Evolutionary conservation across 30 jellyfish, hydroid and myxozoan species (phyloP).

Genomic region (Hydractinia symbiolongicarpus): DNA sequence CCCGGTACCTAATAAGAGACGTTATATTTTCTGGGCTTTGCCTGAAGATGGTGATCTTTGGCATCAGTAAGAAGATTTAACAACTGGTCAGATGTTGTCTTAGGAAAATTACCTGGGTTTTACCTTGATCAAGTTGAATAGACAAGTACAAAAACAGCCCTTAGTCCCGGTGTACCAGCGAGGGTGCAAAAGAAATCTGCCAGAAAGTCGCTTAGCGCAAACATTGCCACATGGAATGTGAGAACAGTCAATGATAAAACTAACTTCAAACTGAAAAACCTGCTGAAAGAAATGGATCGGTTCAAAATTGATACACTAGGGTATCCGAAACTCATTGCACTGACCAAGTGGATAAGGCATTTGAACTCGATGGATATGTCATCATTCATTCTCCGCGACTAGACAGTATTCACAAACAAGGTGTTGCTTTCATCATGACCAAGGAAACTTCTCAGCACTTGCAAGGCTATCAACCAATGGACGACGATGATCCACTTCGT

Average conservation of each 20-base stretch:
- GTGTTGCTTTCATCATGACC: slow-evolving; percentile 25
- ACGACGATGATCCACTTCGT: neutral
- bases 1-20: no score
- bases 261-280: neutral
- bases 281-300: slow-evolving; percentile 12
- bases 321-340: slow-evolving; percentile 18
- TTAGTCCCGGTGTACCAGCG: neutral
- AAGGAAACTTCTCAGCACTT: slow-evolving; percentile 7
- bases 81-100: no score
- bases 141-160: neutral
- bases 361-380: slow-evolving; percentile 16
- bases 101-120: no score
- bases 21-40: no score
- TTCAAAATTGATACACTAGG: slow-evolving; percentile 13
- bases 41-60: no score
- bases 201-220: neutral
- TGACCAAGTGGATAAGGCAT: slow-evolving; percentile 13
- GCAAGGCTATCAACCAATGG: slow-evolving; percentile 24
- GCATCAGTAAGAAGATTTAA: no score
- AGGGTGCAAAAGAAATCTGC: neutral
- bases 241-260: neutral
- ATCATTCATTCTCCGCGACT: slow-evolving; percentile 12
- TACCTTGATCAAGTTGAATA: no score
- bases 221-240: slow-evolving; percentile 1
- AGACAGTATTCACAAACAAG: slow-evolving; percentile 20